Base-by-base conservation (phyloP, 2,797 vertebrate species). In the Gila robusta region DNA sequence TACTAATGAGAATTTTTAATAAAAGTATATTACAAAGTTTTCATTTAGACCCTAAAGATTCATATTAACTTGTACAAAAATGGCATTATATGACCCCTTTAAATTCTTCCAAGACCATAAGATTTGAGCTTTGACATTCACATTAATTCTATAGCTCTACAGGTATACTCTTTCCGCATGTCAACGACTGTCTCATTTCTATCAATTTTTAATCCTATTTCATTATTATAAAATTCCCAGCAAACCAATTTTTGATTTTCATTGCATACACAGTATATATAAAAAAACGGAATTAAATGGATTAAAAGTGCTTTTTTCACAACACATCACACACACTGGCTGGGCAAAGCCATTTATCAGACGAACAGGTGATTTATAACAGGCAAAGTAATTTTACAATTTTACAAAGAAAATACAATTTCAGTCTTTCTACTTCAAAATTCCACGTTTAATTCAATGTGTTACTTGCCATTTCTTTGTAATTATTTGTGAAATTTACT, bases 251-350 rank as follows among this genome's bases (percentile, higher is more conserved):
- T 47, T 16, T 4, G 12, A 5, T 10, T 26, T 44, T 72, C 12
- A 54, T 21, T 54, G 52, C 6, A 5, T 54, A 54, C 19, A 23
- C 19, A 21, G 19, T 56, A 56, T 47, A 39, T 39, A 39, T 39
- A 9, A 39, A 41, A 41, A 41, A 41, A 41, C 1, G 39, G 39
- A 41, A 41, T 41, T 41, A 72, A 84, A 84, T 76, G 35, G 83
- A 89, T 89, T 85, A 87, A 84, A 81, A 85, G 85, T 86, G 83
- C 67, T 71, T 71, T 32, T 32, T 32, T 32, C 32, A 32, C 6
- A 41, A 17, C 88, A 81, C 76, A 66, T 83, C 82, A 73, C 70
- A 78, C 62, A 84, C 86, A 74, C 86, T 81, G 76, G 56, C 77
- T 76, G 35, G 37, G 56, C 71, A 83, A 47, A 12, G 44, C 12